Evolutionary conservation across 2,797 vertebrate genomes (phyloP).

Genomic region (Kryptopterus vitreolus): DNA sequence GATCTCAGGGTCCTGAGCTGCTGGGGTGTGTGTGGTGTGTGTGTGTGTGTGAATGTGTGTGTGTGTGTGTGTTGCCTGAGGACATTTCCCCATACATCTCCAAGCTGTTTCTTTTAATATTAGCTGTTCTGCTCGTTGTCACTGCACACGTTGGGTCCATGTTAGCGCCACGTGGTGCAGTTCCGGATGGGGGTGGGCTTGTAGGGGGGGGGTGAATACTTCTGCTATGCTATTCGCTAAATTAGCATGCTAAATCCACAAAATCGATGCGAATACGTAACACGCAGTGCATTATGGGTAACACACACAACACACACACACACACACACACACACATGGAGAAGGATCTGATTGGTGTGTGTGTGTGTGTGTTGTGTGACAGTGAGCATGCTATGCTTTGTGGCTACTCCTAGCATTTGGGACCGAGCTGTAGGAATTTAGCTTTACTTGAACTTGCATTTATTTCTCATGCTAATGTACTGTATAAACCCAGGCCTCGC

Average conservation of each 20-base stretch:
- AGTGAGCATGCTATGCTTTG: no score
- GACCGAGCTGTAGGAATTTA: not conserved
- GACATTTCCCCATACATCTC: not conserved
- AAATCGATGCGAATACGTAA: no score
- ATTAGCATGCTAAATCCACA: not conserved
- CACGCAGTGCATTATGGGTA: no score
- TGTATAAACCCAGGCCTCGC: constrained; percentile 31
- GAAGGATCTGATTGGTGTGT: no score
- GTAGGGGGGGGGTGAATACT: not conserved
- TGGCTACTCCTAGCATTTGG: constrained; percentile 5
- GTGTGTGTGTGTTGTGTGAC: not conserved
- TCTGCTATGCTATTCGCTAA: not conserved
- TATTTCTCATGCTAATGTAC: constrained; percentile 36
- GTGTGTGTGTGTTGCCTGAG: no score
- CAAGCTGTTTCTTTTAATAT: not conserved
- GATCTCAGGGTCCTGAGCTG: not conserved
- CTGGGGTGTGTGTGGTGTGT: not conserved
- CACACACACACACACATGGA: not conserved
- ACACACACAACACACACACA: not conserved
- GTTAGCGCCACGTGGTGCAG: not conserved
- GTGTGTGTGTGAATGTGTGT: not conserved
- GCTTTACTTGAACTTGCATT: constrained; percentile 36
- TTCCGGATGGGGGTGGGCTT: no score
- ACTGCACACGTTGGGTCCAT: not conserved
- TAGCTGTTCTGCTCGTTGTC: not conserved